These are phyloP conservation scores for rat (Rattus norvegicus) DNA, from an alignment of 2,113 vertebrate genomes.

Conservation along the genomic window DNA sequence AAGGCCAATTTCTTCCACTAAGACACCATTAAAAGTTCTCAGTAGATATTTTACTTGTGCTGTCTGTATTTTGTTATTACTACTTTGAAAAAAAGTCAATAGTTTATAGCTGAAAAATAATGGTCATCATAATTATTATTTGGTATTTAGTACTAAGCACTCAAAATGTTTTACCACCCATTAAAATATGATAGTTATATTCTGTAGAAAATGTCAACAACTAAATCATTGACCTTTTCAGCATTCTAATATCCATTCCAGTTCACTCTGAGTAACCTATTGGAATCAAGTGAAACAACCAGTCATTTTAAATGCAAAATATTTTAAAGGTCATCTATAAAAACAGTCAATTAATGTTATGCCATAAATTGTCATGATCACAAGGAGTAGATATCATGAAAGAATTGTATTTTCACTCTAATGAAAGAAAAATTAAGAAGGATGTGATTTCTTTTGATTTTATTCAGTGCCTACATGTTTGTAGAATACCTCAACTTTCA, in stretches of 20 bases:
- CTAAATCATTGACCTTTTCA: neutral
- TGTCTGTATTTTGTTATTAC: neutral
- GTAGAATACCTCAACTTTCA: neutral
- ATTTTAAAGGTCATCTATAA: slow-evolving; percentile 21
- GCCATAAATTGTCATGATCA: neutral
- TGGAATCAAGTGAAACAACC: neutral
- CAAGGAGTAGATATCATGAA: neutral
- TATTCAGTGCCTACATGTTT: neutral
- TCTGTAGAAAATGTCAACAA: slow-evolving; percentile 20
- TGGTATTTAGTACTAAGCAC: slow-evolving; percentile 27
- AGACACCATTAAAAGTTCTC: neutral
- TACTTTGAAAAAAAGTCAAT: slow-evolving; percentile 23
- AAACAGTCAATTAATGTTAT: neutral
- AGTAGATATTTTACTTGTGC: neutral
- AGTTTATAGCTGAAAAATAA: slow-evolving; percentile 1
- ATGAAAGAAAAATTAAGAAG: slow-evolving; percentile 37
- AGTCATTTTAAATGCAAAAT: slow-evolving; percentile 13
- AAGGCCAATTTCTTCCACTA: neutral
- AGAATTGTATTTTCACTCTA: neutral
- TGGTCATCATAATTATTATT: slow-evolving; percentile 25
- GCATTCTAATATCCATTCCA: neutral
- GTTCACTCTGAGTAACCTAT: neutral
- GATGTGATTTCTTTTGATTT: slow-evolving; percentile 45
- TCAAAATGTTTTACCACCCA: slow-evolving; percentile 25
- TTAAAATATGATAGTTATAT: slow-evolving; percentile 48